phyloP scores from a whole-genome alignment of 2,797 vertebrate species.

The Apogon talboti region DNA sequence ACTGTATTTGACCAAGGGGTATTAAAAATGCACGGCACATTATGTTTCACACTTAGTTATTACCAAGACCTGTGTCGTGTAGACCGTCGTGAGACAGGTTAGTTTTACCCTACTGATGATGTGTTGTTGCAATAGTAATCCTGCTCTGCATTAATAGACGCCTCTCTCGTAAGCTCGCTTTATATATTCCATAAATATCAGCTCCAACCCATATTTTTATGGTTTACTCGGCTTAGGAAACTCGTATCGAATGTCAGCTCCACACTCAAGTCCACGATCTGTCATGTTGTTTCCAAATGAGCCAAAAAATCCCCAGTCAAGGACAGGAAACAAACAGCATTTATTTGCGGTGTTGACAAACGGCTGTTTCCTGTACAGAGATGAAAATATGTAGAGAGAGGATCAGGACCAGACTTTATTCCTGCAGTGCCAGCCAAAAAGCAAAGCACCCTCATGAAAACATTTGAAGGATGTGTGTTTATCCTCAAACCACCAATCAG shows the following conservation, averaged over 20 bases:
- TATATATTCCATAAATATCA: conserved; percentile 31
- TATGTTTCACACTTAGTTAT: conserved; percentile 5
- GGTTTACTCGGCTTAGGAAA: conserved; percentile 31
- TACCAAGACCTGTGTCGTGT: background rate
- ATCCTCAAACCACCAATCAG: conserved; percentile 43
- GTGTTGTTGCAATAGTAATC: no score
- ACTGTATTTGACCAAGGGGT: no score
- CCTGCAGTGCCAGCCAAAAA: conserved; percentile 28
- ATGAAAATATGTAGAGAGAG: conserved; percentile 50
- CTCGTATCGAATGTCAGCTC: conserved; percentile 27
- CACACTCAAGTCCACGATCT: conserved; percentile 10
- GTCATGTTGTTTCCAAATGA: conserved; percentile 36
- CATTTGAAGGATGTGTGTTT: conserved; percentile 32
- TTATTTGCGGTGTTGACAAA: conserved; percentile 75
- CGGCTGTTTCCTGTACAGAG: conserved; percentile 66
- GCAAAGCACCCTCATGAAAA: conserved; percentile 39
- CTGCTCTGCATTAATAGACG: conserved; percentile 14
- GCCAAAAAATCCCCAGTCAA: conserved; percentile 42
- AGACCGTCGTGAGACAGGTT: no score
- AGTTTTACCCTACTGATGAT: no score
- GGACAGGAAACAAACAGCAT: conserved; percentile 70
- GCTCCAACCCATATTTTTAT: conserved; percentile 31
- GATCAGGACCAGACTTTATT: conserved; percentile 32
- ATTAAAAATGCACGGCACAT: no score
- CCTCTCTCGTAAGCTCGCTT: conserved; percentile 9